phyloP scores from a whole-genome alignment of 2,113 vertebrate species.

The Choloepus hoffmanni region DNA sequence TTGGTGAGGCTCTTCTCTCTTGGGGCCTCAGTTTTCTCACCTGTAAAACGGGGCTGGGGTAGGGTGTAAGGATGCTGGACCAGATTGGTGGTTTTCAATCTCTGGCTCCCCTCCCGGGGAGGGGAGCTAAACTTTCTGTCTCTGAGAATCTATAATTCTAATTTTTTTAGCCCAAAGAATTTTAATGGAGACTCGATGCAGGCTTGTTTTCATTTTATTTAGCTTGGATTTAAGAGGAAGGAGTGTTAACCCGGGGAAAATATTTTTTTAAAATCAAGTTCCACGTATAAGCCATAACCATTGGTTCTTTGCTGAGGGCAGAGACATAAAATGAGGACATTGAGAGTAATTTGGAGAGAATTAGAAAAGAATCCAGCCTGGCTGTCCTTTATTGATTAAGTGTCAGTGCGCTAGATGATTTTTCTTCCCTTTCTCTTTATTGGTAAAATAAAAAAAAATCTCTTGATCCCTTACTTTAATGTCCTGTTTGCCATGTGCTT shows the following conservation, averaged over 20 bases:
- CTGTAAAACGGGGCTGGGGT: not conserved
- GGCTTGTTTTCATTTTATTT: constrained; percentile 37
- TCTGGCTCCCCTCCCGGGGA: not conserved
- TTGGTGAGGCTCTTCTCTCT: constrained; percentile 28
- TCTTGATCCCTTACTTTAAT: constrained; percentile 76
- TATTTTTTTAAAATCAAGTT: constrained; percentile 47
- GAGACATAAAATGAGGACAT: constrained; percentile 50
- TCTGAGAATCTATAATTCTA: constrained; percentile 8
- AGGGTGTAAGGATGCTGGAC: not conserved
- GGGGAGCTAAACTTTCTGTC: not conserved
- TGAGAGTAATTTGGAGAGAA: constrained; percentile 54
- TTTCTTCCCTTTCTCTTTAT: constrained; percentile 70
- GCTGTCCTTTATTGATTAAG: constrained; percentile 67
- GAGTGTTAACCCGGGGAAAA: constrained; percentile 17
- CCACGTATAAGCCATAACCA: not conserved
- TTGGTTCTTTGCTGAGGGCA: constrained; percentile 28
- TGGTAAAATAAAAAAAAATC: constrained; percentile 62
- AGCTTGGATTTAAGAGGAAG: constrained; percentile 50
- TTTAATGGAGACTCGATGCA: not conserved
- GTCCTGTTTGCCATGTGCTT: constrained; percentile 73
- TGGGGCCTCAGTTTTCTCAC: not conserved
- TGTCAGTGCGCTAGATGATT: constrained; percentile 65
- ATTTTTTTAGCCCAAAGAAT: not conserved
- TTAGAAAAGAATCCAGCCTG: constrained; percentile 56
- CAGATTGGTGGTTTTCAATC: constrained; percentile 23